These are phyloP conservation scores for Onthophagus sagittarius DNA, from an alignment of 2,888 invertebrate genomes.

Conservation along the genomic window DNA sequence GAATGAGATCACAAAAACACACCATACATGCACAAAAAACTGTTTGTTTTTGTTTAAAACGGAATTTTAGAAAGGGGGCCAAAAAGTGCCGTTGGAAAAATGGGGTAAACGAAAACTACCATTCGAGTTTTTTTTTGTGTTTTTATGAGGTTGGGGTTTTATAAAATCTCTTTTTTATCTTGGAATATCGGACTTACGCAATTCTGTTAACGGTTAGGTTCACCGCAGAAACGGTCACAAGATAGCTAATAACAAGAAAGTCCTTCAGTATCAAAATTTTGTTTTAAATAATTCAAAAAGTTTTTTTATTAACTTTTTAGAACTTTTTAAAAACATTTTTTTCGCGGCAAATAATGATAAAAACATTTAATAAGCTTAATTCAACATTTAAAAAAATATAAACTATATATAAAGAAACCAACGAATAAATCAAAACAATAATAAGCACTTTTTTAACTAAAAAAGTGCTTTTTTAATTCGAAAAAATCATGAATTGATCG, in stretches of 20 bases:
- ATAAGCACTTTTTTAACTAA: constrained; percentile 14
- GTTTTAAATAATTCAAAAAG: neutral
- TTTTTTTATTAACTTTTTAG: too few species aligned
- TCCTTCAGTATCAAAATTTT: constrained; percentile 2
- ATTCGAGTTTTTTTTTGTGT: neutral
- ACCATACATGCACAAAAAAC: neutral
- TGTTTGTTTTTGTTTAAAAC: neutral
- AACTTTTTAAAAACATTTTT: neutral
- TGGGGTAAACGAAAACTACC: neutral
- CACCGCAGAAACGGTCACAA: constrained; percentile 88
- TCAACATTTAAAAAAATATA: too few species aligned
- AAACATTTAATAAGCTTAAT: too few species aligned
- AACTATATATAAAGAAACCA: neutral
- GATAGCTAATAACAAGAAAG: constrained; percentile 62
- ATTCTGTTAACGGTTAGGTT: constrained; percentile 90
- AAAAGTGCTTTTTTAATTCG: constrained; percentile 9
- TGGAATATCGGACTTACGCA: constrained; percentile 68
- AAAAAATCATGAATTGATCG: neutral
- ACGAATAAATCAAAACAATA: neutral
- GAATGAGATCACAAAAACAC: neutral
- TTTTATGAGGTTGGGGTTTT: neutral
- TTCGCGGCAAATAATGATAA: neutral
- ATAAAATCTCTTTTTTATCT: neutral
- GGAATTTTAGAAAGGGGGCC: neutral
- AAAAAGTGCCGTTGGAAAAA: neutral